Evolutionary conservation across 1,140 invertebrate species (phyloP), one percentile per base, ranked within the genome.

Genomic region (Orchesella cincta): DNA sequence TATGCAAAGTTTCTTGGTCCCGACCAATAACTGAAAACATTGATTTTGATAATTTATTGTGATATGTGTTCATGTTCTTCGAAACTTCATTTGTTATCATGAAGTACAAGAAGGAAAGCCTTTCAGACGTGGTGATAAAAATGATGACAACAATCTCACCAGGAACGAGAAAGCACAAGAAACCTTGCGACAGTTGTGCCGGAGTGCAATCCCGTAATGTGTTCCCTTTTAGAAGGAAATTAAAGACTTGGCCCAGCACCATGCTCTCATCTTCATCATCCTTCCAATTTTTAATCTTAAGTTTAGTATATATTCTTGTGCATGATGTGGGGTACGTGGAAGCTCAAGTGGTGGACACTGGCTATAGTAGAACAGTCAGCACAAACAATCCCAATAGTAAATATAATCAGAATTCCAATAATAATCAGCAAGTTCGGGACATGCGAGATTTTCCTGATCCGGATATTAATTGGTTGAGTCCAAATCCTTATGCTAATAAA

Each of bases 381-480:
- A 67, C 62, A 67, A 29, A 8, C 26, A 5, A 67, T 67, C 62
- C 62, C 8, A 33, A 29, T 67, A 20, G 8, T 20, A 29, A 67
- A 3, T 14, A 29, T n/a, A 8, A 14, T 12, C 26, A 67, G 1
- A 18, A 18, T 5, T 46, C 39, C 39, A 67, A 78, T 34, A n/a
- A 20, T 26, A 36, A 51, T 23, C 39, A 73, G 23, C 71, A 73
- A 39, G 29, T 46, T 73, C 18, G 39, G 12, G 71, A 73, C 26
- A 2, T 73, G 39, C 2, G 71, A 28, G 71, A 73, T 28, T 46
- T 39, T 46, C 78, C 74, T n/a, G 78, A 79, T 28, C 39, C 52
- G n/a, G 39, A 73, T n/a, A 54, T 79, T 12, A 79, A 79, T 46
- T 79, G 70, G 67, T 51, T 76, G 16, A 73, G 70, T 35, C 78